Conservation (phyloP, 2,888 invertebrate species). For the Zygothrica quintamaculata region DNA sequence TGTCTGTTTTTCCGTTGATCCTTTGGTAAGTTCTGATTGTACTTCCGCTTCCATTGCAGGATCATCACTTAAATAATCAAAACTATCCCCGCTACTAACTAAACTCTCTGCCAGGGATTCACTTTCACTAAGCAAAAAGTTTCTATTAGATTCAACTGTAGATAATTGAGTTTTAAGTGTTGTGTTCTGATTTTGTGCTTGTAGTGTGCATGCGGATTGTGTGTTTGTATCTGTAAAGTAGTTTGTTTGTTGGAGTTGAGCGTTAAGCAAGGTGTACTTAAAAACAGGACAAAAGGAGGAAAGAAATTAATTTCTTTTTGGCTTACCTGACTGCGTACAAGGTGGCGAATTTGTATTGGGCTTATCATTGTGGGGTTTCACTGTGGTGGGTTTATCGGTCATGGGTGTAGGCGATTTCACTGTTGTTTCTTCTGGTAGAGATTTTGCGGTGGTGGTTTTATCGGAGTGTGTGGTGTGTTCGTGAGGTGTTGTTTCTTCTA, state of each 20-base stretch:
- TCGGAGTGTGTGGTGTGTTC: no score
- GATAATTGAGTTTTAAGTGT: slow-evolving; percentile 25
- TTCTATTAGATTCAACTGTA: slow-evolving; percentile 11
- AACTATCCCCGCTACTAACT: slow-evolving; percentile 31
- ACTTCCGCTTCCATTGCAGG: slow-evolving; percentile 9
- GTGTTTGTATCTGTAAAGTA: slow-evolving; percentile 59
- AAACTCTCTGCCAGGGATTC: slow-evolving; percentile 38
- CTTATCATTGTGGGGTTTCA: slow-evolving; percentile 9
- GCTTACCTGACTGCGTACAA: slow-evolving; percentile 35
- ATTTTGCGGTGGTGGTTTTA: not conserved
- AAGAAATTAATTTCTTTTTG: not conserved
- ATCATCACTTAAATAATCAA: slow-evolving; percentile 60
- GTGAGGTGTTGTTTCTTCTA: no score
- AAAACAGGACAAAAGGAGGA: not conserved
- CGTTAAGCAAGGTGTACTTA: slow-evolving; percentile 16
- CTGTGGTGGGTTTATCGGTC: slow-evolving; percentile 8
- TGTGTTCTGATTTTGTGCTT: slow-evolving; percentile 22
- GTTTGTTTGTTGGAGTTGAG: slow-evolving; percentile 31
- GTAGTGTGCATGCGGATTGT: slow-evolving; percentile 54
- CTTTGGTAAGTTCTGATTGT: not conserved
- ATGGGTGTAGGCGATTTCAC: no score
- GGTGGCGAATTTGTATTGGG: slow-evolving; percentile 27
- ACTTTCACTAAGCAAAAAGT: slow-evolving; percentile 19
- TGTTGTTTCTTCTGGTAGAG: no score
- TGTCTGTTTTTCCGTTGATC: slow-evolving; percentile 9